phyloP scores from a whole-genome alignment of 2,113 vertebrate genomes.

The Poeciliopsis occidentalis region DNA sequence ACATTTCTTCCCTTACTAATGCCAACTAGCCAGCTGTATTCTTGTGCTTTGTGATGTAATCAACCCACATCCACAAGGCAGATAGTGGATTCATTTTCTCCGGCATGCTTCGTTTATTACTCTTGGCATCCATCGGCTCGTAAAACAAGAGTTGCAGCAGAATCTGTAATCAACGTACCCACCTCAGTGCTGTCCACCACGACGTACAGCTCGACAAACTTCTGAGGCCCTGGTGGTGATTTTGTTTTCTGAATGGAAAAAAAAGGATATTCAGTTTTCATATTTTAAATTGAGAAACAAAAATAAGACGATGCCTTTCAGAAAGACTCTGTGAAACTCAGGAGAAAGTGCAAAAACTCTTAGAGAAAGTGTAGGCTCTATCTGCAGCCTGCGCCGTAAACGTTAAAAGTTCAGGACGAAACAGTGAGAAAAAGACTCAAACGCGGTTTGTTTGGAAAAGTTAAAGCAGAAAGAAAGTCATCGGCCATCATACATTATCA shows the following conservation, averaged over 20 bases:
- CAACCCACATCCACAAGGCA: not conserved
- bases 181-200: conserved; percentile 88
- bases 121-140: not conserved
- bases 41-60: not conserved
- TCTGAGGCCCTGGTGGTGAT: conserved; percentile 36
- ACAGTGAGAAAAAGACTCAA: not conserved
- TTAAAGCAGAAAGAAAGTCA: no score
- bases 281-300: not conserved
- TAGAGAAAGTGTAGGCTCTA: no score
- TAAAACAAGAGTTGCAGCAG: not conserved
- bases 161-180: not conserved
- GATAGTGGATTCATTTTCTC: no score
- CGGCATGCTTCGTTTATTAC: no score
- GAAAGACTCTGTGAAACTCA: no score
- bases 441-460: no score
- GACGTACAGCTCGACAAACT: conserved; percentile 87
- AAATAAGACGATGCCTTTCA: no score
- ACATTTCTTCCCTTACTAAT: not conserved
- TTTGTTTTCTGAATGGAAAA: conserved; percentile 70
- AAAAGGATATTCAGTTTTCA: not conserved
- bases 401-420: not conserved
- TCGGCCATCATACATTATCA: no score
- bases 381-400: no score
- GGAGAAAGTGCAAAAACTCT: no score
- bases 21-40: not conserved